Conservation (phyloP, 2,888 invertebrate species). For the Mongoloraphidia duomilia region DNA sequence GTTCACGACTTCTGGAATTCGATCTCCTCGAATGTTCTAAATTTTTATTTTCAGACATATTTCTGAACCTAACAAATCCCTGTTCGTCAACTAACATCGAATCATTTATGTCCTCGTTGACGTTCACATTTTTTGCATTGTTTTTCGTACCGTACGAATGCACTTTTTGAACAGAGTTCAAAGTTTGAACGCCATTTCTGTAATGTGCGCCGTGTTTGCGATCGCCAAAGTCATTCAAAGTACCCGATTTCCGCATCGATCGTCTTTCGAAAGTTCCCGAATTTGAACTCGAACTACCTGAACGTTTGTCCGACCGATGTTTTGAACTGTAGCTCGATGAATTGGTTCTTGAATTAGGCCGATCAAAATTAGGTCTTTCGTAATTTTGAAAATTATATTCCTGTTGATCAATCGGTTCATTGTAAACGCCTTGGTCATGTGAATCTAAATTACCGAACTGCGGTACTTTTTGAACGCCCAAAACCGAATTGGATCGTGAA, state of each 20-base stretch:
- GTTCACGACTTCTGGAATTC: slow-evolving; percentile 4
- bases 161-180: slow-evolving; percentile 26
- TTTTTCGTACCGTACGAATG: slow-evolving; percentile 22
- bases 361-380: slow-evolving; percentile 42
- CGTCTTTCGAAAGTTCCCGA: slow-evolving; percentile 22
- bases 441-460: background rate
- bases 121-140: slow-evolving; percentile 18
- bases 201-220: slow-evolving; percentile 28
- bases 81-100: slow-evolving; percentile 85
- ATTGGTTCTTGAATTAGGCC: slow-evolving; percentile 16
- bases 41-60: slow-evolving; percentile 30
- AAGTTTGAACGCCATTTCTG: slow-evolving; percentile 38
- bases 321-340: slow-evolving; percentile 14
- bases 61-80: slow-evolving; percentile 74
- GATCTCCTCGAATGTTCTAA: slow-evolving; percentile 4
- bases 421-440: slow-evolving; percentile 21
- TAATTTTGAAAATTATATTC: slow-evolving; percentile 35
- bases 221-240: slow-evolving; percentile 40
- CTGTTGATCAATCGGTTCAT: slow-evolving; percentile 26
- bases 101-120: slow-evolving; percentile 28
- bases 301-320: slow-evolving; percentile 17
- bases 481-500: background rate
- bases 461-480: background rate
- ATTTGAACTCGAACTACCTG: slow-evolving; percentile 28
- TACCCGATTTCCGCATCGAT: slow-evolving; percentile 37